Conservation (phyloP, 1,140 invertebrate species). For the Nymphalis io region DNA sequence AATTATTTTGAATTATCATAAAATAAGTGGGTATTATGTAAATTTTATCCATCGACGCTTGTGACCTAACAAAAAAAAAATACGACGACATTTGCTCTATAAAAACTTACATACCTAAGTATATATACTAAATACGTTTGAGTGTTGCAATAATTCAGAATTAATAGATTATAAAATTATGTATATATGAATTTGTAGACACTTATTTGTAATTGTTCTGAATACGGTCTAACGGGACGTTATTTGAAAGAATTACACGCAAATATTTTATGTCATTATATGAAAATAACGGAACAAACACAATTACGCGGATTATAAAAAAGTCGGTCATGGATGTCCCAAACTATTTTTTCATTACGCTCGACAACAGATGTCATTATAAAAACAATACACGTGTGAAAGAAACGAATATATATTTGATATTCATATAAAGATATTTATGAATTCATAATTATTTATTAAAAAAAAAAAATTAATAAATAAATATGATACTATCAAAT, state of each 20-base stretch:
- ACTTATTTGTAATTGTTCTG: neutral
- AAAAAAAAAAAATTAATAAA: no score
- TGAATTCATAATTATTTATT: no score
- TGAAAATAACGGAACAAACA: conserved; percentile 41
- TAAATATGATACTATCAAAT: no score
- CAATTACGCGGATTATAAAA: conserved; percentile 26
- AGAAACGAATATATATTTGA: neutral
- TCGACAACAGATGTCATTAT: neutral
- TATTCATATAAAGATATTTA: no score
- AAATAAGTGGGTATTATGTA: no score
- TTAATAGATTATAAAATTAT: neutral
- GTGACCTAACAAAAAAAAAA: no score
- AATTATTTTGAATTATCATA: no score
- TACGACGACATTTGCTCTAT: no score
- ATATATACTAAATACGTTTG: neutral
- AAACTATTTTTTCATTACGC: conserved; percentile 47
- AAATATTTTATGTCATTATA: conserved; percentile 11
- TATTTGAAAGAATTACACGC: neutral
- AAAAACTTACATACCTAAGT: no score
- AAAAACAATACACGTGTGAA: neutral
- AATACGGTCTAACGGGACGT: neutral
- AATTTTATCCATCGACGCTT: no score
- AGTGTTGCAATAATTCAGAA: neutral
- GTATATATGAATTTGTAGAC: neutral
- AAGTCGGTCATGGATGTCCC: conserved; percentile 57